phyloP scores from a whole-genome alignment of 2,113 vertebrate species.

The Pachypanchax playfairii region DNA sequence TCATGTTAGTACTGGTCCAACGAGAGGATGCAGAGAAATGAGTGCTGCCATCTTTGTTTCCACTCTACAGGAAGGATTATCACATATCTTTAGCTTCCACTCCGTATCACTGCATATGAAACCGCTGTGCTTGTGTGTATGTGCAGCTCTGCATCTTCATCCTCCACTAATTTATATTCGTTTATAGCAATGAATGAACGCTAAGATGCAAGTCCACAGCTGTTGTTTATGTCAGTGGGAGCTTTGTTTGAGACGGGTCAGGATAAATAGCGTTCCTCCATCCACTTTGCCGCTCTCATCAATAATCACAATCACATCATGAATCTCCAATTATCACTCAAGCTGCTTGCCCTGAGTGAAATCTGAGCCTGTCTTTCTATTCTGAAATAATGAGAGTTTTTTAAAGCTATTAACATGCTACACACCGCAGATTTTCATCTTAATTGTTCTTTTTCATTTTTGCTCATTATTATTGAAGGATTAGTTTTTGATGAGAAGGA shows the following conservation, averaged over 20 bases:
- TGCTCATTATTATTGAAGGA: conserved; percentile 40
- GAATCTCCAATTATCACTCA: conserved; percentile 66
- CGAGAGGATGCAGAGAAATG: neutral
- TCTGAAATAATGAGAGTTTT: conserved; percentile 41
- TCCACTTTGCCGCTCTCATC: conserved; percentile 40
- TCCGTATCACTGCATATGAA: conserved; percentile 21
- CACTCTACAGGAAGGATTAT: neutral
- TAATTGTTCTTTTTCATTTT: conserved; percentile 41
- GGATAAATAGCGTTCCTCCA: conserved; percentile 42
- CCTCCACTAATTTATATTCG: conserved; percentile 60
- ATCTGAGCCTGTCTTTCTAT: conserved; percentile 15
- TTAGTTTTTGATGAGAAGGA: conserved; percentile 44
- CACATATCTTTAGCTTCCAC: conserved; percentile 21
- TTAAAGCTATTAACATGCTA: conserved; percentile 22
- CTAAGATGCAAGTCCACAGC: conserved; percentile 53
- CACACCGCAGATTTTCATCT: conserved; percentile 23
- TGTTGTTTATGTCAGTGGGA: conserved; percentile 55
- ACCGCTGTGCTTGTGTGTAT: conserved; percentile 18
- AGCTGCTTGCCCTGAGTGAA: conserved; percentile 35
- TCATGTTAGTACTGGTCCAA: neutral
- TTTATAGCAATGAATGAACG: conserved; percentile 35
- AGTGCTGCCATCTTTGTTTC: conserved; percentile 13
- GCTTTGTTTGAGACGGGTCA: conserved; percentile 30
- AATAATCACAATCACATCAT: conserved; percentile 54
- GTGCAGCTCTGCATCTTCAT: neutral